Conservation (phyloP, 2,888 invertebrate species). For the Tolmerus cingulatus region DNA sequence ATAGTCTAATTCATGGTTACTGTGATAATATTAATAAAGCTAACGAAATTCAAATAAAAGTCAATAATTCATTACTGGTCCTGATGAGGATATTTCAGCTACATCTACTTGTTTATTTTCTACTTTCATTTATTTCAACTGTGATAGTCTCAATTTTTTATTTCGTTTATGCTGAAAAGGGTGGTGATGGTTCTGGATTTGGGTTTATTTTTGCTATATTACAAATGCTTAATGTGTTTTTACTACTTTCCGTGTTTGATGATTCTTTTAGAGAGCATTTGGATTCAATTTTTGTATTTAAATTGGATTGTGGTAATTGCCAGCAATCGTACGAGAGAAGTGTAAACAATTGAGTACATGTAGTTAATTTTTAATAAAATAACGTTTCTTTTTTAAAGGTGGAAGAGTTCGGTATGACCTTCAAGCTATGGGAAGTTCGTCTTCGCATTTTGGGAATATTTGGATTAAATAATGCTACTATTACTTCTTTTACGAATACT, state of each 20-base stretch:
- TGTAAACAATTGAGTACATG: neutral
- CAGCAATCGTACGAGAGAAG: neutral
- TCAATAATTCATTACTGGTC: neutral
- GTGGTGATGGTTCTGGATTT: neutral
- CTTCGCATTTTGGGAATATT: neutral
- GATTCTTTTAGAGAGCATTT: neutral
- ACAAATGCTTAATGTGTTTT: neutral
- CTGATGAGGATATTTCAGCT: neutral
- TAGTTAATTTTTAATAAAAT: neutral
- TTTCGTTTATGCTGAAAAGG: neutral
- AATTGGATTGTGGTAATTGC: neutral
- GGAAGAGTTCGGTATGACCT: neutral
- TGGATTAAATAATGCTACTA: neutral
- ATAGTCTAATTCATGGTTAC: neutral
- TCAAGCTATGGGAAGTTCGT: neutral
- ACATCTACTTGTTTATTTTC: neutral
- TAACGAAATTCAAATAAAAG: neutral
- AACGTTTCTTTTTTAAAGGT: neutral
- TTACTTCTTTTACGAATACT: neutral
- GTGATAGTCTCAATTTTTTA: neutral
- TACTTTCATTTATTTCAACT: neutral
- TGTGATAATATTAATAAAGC: neutral
- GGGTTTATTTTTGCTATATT: neutral
- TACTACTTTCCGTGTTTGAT: neutral
- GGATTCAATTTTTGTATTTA: neutral